These are phyloP conservation scores for Ianthella basta DNA, from an alignment of 37 sponge, comb jelly and placozoan species.

Conservation along the genomic window DNA sequence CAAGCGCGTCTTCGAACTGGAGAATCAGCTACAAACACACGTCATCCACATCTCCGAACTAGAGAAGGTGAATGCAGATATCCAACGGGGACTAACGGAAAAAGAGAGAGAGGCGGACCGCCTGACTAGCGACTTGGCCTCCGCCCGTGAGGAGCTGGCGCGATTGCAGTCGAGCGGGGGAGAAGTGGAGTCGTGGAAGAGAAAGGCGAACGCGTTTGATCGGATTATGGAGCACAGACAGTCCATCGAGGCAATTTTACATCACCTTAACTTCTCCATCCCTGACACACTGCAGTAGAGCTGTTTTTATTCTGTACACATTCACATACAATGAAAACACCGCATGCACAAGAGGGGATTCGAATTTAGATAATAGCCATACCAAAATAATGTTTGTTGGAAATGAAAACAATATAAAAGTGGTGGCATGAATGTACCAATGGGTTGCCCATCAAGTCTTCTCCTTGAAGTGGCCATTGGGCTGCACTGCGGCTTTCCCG, in stretches of 20 bases:
- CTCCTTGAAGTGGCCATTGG: background rate
- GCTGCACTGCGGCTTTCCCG: background rate
- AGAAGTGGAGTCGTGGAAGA: background rate
- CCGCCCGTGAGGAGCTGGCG: background rate
- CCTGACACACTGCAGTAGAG: no score
- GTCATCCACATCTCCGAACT: slow-evolving; percentile 61
- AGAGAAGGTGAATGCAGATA: slow-evolving; percentile 47
- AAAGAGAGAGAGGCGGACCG: background rate
- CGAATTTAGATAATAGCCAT: no score
- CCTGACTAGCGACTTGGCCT: background rate
- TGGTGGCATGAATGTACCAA: no score
- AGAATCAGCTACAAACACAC: slow-evolving; percentile 74
- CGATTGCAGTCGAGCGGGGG: background rate
- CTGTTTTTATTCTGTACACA: no score
- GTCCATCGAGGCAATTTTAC: background rate
- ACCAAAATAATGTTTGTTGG: no score
- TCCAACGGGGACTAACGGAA: slow-evolving; percentile 35
- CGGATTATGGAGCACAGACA: slow-evolving; percentile 15
- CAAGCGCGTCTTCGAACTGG: slow-evolving; percentile 67
- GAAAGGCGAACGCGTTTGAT: background rate
- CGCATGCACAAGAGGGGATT: no score
- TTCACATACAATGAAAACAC: no score
- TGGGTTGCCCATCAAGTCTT: no score
- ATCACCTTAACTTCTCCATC: no score
- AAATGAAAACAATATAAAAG: no score